Evolutionary conservation across 2,113 vertebrate species (phyloP).

Genomic region (Apodemus speciosus): DNA sequence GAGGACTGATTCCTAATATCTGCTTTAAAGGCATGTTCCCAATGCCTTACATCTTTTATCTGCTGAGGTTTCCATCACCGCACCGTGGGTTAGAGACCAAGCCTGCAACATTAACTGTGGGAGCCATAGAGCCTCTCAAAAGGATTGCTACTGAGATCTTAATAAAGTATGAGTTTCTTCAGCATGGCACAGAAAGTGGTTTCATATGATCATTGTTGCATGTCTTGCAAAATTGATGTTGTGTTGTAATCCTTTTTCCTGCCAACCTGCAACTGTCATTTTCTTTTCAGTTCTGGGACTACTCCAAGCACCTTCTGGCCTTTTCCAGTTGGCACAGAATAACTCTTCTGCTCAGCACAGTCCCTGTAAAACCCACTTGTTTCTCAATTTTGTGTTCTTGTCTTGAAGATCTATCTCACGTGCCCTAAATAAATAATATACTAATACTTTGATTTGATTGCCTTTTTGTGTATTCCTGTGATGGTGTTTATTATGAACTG

Average conservation of each 20-base stretch:
- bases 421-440: neutral
- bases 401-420: neutral
- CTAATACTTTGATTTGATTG: neutral
- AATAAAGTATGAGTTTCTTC: neutral
- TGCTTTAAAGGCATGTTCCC: neutral
- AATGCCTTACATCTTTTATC: neutral
- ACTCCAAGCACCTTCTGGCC: too few relatives aligned
- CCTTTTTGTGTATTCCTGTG: neutral
- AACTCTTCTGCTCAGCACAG: neutral
- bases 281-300: neutral
- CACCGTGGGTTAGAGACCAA: too few relatives aligned
- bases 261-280: neutral
- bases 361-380: fast-evolving
- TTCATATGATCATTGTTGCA: neutral
- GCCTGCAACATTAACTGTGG: too few relatives aligned
- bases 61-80: neutral
- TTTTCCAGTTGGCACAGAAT: neutral
- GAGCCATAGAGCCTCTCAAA: neutral
- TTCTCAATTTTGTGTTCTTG: neutral
- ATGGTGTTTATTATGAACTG: neutral
- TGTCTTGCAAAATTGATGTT: neutral
- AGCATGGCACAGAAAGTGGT: neutral
- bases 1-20: neutral
- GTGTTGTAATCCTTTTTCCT: neutral
- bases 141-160: neutral